A percentile compares a stretch with the other conserved stretches of the same genome.
Conservation (phyloP, 2,113 vertebrate species). For the Heterochromis multidens region DNA sequence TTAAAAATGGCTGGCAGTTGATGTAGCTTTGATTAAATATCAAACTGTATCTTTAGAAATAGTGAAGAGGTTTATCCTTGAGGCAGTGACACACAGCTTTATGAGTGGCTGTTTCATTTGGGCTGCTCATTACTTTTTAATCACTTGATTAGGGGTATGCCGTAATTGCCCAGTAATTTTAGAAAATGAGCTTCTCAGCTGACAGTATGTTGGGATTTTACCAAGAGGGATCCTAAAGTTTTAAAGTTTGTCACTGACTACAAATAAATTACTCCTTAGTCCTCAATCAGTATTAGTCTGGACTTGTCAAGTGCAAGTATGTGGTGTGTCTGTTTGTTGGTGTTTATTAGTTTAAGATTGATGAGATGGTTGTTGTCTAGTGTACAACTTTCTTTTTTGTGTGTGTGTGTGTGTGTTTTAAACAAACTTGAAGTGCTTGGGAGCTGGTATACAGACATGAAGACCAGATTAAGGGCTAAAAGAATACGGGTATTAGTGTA, state of each 20-base stretch:
- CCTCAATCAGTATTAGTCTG: neutral
- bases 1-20: neutral
- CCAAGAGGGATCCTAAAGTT: neutral
- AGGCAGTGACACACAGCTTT: neutral
- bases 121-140: conserved; percentile 5
- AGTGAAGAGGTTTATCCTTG: neutral
- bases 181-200: neutral
- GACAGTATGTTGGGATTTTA: neutral
- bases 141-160: conserved; percentile 1
- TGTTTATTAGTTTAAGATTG: no score
- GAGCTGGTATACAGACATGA: neutral
- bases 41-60: neutral
- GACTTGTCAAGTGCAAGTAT: neutral
- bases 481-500: neutral
- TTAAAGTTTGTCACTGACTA: neutral
- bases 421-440: neutral
- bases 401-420: neutral
- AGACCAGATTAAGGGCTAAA: neutral
- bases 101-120: neutral
- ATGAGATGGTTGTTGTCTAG: neutral
- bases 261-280: neutral
- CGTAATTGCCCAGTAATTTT: neutral
- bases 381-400: neutral
- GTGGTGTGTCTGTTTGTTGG: neutral
- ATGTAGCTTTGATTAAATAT: neutral